Percentiles rank a stretch among this genome's conserved stretches.
phyloP scores from a whole-genome alignment of 2,113 vertebrate genomes.

The Pelvicachromis taeniatus region DNA sequence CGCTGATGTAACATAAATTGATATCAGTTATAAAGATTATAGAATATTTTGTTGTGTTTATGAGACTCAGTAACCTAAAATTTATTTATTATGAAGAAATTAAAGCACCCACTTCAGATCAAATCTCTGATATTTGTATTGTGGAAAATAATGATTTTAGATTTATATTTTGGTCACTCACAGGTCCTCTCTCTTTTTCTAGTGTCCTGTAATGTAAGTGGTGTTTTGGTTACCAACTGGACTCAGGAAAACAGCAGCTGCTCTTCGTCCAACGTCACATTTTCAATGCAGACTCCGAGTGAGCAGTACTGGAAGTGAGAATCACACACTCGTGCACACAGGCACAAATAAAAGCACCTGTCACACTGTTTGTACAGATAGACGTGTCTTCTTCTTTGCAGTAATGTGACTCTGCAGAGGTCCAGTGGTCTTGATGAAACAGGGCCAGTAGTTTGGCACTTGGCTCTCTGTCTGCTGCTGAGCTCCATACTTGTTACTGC shows the following conservation, averaged over 20 bases:
- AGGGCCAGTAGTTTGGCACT: conserved; percentile 85
- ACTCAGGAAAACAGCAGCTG: conserved; percentile 69
- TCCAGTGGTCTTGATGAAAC: conserved; percentile 83
- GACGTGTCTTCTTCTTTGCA: conserved; percentile 29
- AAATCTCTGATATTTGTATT: background rate
- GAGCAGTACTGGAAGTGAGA: conserved; percentile 97
- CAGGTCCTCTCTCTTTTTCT: background rate
- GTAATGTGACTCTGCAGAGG: conserved; percentile 81
- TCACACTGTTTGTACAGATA: background rate
- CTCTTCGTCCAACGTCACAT: background rate
- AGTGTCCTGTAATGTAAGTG: conserved; percentile 74
- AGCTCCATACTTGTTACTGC: conserved; percentile 80
- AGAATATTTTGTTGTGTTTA: background rate
- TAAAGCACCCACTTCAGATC: background rate
- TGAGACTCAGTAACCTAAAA: background rate
- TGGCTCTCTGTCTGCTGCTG: conserved; percentile 91
- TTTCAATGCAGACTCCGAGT: conserved; percentile 78
- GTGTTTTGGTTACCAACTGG: conserved; percentile 55
- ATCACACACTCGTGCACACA: background rate
- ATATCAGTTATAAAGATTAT: background rate
- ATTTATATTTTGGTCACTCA: background rate
- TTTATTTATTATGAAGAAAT: background rate
- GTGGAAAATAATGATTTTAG: background rate
- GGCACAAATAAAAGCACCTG: background rate
- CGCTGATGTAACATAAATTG: background rate